A percentile compares a stretch with the other conserved stretches of the same genome.
Evolutionary conservation across 2,797 vertebrate species (phyloP).

Genomic region (Molossus molossus): DNA sequence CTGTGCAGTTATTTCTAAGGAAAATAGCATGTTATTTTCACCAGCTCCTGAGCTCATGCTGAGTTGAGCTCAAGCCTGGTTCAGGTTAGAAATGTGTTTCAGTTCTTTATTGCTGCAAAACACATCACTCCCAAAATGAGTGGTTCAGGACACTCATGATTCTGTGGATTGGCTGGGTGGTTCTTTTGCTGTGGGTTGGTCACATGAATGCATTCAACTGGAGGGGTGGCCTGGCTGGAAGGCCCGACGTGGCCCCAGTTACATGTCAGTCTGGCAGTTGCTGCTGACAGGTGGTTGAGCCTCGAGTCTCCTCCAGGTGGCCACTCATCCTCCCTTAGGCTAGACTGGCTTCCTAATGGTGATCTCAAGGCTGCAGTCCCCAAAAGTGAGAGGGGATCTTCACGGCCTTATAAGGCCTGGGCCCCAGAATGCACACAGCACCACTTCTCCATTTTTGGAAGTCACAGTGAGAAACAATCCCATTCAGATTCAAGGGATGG

Average conservation of each 20-base stretch:
- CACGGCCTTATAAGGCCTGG: not conserved
- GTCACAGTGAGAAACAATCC: not conserved
- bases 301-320: not conserved
- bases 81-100: not conserved
- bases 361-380: not conserved
- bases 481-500: not conserved
- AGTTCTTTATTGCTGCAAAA: not conserved
- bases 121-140: not conserved
- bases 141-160: not conserved
- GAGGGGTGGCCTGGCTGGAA: not conserved
- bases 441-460: not conserved
- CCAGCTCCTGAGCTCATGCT: no score
- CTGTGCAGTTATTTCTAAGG: not conserved
- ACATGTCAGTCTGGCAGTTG: not conserved
- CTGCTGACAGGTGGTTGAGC: not conserved
- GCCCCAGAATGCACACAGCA: not conserved
- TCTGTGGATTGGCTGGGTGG: not conserved
- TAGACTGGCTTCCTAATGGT: not conserved
- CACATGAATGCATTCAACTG: no score
- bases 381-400: not conserved
- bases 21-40: not conserved
- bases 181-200: not conserved
- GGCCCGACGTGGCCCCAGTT: accelerated
- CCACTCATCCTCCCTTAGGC: not conserved
- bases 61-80: not conserved